phyloP scores from a whole-genome alignment of 2,888 invertebrate species.

The Sicus ferrugineus region DNA sequence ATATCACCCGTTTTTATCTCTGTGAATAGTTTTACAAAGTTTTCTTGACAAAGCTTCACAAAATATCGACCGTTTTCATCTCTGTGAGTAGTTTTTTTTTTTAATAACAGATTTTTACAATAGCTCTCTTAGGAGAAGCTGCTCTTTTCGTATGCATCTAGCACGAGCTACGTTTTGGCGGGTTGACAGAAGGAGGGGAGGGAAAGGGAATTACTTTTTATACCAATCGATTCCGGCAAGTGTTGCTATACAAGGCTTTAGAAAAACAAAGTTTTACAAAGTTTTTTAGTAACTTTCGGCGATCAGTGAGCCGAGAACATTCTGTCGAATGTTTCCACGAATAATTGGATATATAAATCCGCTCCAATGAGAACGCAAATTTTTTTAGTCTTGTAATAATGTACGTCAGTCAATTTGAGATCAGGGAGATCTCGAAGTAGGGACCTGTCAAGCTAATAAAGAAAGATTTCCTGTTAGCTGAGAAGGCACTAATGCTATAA shows the following conservation, averaged over 20 bases:
- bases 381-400: no score
- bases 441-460: not conserved
- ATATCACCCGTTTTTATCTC: no score
- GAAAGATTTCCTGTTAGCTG: not conserved
- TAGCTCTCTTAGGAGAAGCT: not conserved
- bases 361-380: not conserved
- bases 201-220: not conserved
- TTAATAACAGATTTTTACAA: no score
- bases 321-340: not conserved
- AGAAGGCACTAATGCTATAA: not conserved
- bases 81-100: no score
- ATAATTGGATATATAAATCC: not conserved
- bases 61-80: no score
- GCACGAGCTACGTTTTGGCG: no score
- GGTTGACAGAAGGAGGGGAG: not conserved
- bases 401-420: not conserved
- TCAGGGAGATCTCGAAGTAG: not conserved
- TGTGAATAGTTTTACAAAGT: not conserved
- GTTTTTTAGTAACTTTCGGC: not conserved
- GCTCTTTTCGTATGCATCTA: no score
- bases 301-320: not conserved
- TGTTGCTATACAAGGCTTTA: no score
- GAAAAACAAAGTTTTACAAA: not conserved
- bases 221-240: no score
- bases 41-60: not conserved